Evolutionary conservation across 1,140 invertebrate species (phyloP), one percentile per base, ranked within the genome.

Genomic region (Streblospio benedicti): DNA sequence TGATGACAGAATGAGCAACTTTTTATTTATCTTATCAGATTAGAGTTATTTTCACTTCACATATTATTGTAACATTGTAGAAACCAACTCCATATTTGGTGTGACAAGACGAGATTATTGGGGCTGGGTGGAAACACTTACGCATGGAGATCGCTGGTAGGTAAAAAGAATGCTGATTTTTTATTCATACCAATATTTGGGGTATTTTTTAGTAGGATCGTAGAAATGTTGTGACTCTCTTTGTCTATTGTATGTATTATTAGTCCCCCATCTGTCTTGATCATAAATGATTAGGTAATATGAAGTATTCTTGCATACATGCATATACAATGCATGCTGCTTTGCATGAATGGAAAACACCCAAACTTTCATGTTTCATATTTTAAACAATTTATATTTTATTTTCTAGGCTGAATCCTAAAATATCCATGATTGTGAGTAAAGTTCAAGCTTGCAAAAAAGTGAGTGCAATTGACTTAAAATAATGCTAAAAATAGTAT

Each of bases 371-470:
- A 47, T 4, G 30, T 27, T 47, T 3, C 25, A 5, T 47, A 27
- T 47, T 14, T 47, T 0, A 18, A 6, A 47, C 4, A 47, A 44
- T n/a, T 47, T 47, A 47, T 16, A 9, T 47, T 47, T 47, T 12
- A 47, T 47, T n/a, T 23, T 18, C 30, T 9, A 27, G 45, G 30
- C 9, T 18, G 45, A 47, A 47, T 47, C 45, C 45, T 16, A n/a
- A 9, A 18, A 9, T 63, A 31, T 30, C 43, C 52, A 65, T 65
- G 57, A 57, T 63, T 3, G 38, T 62, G 35, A 58, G 63, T 30
- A 60, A 53, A 45, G 64, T 65, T 16, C 62, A 63, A 50, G 60
- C 61, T 31, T 65, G 52, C 20, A 63, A 63, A 43, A 62, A 60
- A 31, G 64, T 64, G 56, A 49, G 23, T 33, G 9, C 20, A 35